phyloP scores from a whole-genome alignment of 2,113 vertebrate species.

The Lepus europaeus region DNA sequence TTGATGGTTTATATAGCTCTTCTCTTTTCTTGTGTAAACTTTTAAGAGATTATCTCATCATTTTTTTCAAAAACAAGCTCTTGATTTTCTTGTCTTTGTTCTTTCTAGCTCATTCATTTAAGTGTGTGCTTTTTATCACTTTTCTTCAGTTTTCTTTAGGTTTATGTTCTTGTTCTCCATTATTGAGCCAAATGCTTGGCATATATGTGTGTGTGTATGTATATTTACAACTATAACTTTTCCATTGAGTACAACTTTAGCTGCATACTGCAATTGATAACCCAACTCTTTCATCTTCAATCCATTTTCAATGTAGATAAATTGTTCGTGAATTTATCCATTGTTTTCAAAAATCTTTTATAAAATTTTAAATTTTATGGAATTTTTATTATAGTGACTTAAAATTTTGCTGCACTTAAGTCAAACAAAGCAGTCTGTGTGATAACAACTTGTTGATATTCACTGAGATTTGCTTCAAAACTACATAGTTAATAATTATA shows the following conservation, averaged over 20 bases:
- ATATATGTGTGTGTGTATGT: too few species aligned
- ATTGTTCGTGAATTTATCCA: background rate
- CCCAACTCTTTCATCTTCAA: background rate
- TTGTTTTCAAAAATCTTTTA: background rate
- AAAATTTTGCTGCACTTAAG: background rate
- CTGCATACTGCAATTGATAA: background rate
- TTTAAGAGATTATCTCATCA: background rate
- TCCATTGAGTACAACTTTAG: background rate
- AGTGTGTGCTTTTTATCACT: background rate
- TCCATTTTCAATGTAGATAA: conserved; percentile 32
- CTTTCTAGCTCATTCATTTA: background rate
- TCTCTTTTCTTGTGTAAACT: background rate
- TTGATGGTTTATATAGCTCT: background rate
- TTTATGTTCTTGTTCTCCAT: background rate
- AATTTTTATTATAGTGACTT: background rate
- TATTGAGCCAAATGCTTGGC: background rate
- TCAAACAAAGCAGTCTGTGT: background rate
- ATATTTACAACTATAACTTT: background rate
- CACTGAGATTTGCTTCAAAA: background rate
- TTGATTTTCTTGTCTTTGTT: background rate
- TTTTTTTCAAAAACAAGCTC: conserved; percentile 4
- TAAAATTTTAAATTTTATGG: background rate
- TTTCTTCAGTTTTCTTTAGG: background rate
- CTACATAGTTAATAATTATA: background rate
- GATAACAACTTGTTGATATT: background rate